A percentile compares a stretch with the other conserved stretches of the same genome.
phyloP scores from a whole-genome alignment of 2,113 vertebrate genomes.

The Upupa epops region DNA sequence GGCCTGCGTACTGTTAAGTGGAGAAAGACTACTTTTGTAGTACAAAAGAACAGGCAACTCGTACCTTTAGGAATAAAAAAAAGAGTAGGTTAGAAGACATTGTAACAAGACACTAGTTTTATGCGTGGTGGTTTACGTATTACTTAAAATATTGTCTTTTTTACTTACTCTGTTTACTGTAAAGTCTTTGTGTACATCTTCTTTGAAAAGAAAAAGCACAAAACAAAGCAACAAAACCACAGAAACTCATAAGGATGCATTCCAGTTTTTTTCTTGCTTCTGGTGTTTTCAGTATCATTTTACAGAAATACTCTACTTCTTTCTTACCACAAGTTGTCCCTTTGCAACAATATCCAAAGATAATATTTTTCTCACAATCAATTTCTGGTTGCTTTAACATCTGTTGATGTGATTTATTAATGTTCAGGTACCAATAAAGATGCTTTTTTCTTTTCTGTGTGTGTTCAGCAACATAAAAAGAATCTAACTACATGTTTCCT shows the following conservation, averaged over 20 bases:
- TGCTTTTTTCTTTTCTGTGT: neutral
- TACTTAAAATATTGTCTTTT: neutral
- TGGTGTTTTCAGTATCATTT: neutral
- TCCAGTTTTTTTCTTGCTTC: neutral
- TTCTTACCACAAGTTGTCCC: neutral
- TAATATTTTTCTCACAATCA: slow-evolving; percentile 14
- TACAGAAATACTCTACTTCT: neutral
- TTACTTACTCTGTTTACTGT: neutral
- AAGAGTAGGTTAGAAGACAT: neutral
- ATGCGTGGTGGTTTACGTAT: neutral
- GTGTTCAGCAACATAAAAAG: neutral
- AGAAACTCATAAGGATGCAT: neutral
- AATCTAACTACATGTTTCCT: neutral
- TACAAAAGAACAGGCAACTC: slow-evolving; percentile 17
- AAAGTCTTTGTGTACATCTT: neutral
- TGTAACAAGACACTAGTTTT: slow-evolving; percentile 35
- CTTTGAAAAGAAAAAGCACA: neutral
- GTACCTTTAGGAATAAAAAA: neutral
- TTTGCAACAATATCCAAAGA: neutral
- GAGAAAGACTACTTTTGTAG: slow-evolving; percentile 42
- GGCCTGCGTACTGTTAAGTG: neutral
- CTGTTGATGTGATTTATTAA: slow-evolving; percentile 15
- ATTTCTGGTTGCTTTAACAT: slow-evolving; percentile 5
- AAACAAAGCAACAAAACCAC: neutral
- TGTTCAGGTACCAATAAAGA: slow-evolving; percentile 3